These are phyloP conservation scores for Xyrichtys novacula DNA, from an alignment of 2,797 vertebrate genomes.

Conservation along the genomic window DNA sequence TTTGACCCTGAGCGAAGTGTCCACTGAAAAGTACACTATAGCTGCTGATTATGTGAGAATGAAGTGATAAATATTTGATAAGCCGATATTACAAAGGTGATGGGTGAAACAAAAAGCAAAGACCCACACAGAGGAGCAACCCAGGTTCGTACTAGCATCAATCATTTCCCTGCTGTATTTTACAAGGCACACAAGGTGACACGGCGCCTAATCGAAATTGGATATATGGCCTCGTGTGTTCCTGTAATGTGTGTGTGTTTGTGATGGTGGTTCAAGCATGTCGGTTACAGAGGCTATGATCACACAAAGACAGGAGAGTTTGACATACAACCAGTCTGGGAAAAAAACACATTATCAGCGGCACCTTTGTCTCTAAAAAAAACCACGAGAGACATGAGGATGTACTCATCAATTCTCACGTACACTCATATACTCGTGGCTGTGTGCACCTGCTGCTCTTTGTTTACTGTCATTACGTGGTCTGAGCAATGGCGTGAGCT, in stretches of 20 bases:
- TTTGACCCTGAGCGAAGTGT: constrained; percentile 35
- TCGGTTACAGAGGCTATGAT: constrained; percentile 41
- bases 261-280: constrained; percentile 17
- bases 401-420: constrained; percentile 22
- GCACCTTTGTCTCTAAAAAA: constrained; percentile 30
- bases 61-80: constrained; percentile 69
- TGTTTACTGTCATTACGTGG: constrained; percentile 36
- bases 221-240: constrained; percentile 41
- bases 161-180: constrained; percentile 46
- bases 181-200: constrained; percentile 50
- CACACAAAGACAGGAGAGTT: constrained; percentile 27
- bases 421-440: neutral
- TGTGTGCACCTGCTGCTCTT: constrained; percentile 39
- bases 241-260: neutral
- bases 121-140: constrained; percentile 28
- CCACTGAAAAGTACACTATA: constrained; percentile 26
- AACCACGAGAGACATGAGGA: constrained; percentile 29
- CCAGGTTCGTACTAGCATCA: constrained; percentile 31
- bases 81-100: constrained; percentile 57
- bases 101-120: constrained; percentile 44
- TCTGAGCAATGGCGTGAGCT: constrained; percentile 18
- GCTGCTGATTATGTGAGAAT: constrained; percentile 34
- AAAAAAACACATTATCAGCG: constrained; percentile 37
- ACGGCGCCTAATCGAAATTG: constrained; percentile 54
- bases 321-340: constrained; percentile 44